Percentiles rank a stretch among this genome's conserved stretches.
Conservation (phyloP, 2,113 vertebrate genomes). For the Suricata suricatta region DNA sequence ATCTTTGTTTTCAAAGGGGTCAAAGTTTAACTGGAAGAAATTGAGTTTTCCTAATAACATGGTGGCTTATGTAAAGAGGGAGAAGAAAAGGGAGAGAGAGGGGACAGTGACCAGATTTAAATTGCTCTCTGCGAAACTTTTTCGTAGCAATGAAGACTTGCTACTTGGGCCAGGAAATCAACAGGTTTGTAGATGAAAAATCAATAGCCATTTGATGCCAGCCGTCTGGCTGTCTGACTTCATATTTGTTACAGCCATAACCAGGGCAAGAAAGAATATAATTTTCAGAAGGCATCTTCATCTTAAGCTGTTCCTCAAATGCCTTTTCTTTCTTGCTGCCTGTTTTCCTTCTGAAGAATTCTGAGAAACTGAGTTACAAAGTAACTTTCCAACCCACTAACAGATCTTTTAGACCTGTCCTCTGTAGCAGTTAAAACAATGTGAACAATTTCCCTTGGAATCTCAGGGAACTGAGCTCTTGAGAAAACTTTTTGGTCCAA, state of each 20-base stretch:
- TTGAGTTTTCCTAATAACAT: constrained; percentile 72
- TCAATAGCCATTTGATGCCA: constrained; percentile 71
- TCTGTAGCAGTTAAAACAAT: constrained; percentile 16
- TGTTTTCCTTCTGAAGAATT: constrained; percentile 48
- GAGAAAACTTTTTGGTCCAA: constrained; percentile 74
- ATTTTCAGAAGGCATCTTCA: constrained; percentile 21
- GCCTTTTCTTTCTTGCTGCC: not conserved
- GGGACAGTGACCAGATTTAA: constrained; percentile 57
- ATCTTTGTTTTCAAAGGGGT: constrained; percentile 79
- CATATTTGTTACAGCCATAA: constrained; percentile 13
- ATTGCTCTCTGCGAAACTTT: constrained; percentile 77
- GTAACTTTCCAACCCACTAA: constrained; percentile 49
- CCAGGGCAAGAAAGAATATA: constrained; percentile 2
- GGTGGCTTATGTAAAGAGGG: constrained; percentile 61
- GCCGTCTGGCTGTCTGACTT: constrained; percentile 7
- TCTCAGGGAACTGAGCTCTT: not conserved
- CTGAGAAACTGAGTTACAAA: constrained; percentile 48
- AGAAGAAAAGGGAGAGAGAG: not conserved
- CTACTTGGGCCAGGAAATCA: constrained; percentile 77
- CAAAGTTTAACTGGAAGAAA: constrained; percentile 81
- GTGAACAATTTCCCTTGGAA: not conserved
- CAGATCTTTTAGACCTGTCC: not conserved
- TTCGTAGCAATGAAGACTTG: constrained; percentile 63
- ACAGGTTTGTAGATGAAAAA: constrained; percentile 80
- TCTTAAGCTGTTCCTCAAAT: constrained; percentile 36